Conservation (phyloP, 2,888 invertebrate genomes). For the Timandra comae region DNA sequence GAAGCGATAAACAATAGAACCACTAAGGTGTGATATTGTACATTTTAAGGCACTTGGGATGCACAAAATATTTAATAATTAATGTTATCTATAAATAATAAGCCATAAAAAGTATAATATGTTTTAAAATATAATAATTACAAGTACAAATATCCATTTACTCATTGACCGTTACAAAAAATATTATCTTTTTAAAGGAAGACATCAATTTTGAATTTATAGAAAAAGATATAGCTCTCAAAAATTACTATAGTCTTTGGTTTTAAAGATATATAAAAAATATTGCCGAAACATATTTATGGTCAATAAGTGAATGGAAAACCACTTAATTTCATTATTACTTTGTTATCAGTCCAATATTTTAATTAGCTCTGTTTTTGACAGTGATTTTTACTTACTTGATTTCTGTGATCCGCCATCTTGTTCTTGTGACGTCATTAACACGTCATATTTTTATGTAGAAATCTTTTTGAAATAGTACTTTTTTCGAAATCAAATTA, state of each 20-base stretch:
- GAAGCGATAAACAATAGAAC: constrained; percentile 70
- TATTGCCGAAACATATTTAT: constrained; percentile 45
- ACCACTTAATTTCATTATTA: constrained; percentile 43
- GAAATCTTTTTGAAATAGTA: constrained; percentile 10
- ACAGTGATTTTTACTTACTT: constrained; percentile 47
- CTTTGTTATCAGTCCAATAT: constrained; percentile 56
- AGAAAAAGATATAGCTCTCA: constrained; percentile 39
- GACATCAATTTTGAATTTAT: constrained; percentile 46
- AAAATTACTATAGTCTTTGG: constrained; percentile 63
- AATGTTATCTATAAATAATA: constrained; percentile 59
- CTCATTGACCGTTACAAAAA: constrained; percentile 44
- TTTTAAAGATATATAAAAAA: constrained; percentile 49
- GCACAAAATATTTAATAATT: constrained; percentile 48
- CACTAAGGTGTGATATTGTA: constrained; percentile 65
- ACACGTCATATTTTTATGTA: constrained; percentile 7
- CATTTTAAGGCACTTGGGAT: constrained; percentile 73
- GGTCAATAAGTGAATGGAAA: constrained; percentile 59
- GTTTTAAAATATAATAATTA: constrained; percentile 50
- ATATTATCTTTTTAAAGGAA: constrained; percentile 39
- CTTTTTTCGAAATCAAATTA: constrained; percentile 7
- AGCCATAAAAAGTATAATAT: constrained; percentile 62
- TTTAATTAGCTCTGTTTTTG: constrained; percentile 26
- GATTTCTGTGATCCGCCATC: constrained; percentile 38
- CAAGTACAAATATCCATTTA: constrained; percentile 44
- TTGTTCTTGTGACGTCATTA: constrained; percentile 24